Evolutionary conservation across 1,140 invertebrate species (phyloP).

Genomic region (Drosophila equinoxialis): DNA sequence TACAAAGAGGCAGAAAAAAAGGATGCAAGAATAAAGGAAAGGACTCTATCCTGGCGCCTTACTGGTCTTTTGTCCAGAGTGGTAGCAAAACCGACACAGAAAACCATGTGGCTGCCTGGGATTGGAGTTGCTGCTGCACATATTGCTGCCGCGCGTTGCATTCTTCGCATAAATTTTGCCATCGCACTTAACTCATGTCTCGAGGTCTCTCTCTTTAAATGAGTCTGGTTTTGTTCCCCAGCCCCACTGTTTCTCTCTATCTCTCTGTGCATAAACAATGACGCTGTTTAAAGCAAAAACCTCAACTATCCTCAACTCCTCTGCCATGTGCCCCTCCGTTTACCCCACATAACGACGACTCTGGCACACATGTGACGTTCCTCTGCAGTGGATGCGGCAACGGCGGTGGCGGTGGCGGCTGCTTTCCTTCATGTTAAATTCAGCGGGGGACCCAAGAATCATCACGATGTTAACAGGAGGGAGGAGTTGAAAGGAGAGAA

Average conservation of each 20-base stretch:
- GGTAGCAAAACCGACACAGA: conserved; percentile 21
- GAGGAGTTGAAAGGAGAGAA: not conserved
- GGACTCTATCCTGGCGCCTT: conserved; percentile 39
- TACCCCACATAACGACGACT: conserved; percentile 26
- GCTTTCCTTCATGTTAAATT: conserved; percentile 61
- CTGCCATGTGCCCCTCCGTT: conserved; percentile 18
- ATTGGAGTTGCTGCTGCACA: conserved; percentile 51
- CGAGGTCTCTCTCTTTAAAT: conserved; percentile 68
- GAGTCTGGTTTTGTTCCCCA: conserved; percentile 54
- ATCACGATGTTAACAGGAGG: conserved; percentile 12
- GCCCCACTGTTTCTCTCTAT: not conserved
- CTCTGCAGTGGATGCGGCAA: conserved; percentile 16
- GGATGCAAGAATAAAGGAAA: not conserved
- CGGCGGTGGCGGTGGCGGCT: conserved; percentile 30
- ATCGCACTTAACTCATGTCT: conserved; percentile 77
- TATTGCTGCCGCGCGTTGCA: conserved; percentile 65
- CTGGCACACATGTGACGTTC: conserved; percentile 58
- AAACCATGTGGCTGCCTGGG: conserved; percentile 42
- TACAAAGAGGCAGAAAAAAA: conserved; percentile 43
- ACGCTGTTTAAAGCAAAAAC: conserved; percentile 61
- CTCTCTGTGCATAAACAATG: conserved; percentile 56
- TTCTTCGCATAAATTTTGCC: conserved; percentile 80
- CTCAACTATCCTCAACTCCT: conserved; percentile 26
- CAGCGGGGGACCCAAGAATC: conserved; percentile 32
- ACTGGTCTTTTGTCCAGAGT: conserved; percentile 54